A percentile compares a stretch with the other conserved stretches of the same genome.
Conservation (phyloP, 2,797 vertebrate species). For the Orientallactaga sibirica region DNA sequence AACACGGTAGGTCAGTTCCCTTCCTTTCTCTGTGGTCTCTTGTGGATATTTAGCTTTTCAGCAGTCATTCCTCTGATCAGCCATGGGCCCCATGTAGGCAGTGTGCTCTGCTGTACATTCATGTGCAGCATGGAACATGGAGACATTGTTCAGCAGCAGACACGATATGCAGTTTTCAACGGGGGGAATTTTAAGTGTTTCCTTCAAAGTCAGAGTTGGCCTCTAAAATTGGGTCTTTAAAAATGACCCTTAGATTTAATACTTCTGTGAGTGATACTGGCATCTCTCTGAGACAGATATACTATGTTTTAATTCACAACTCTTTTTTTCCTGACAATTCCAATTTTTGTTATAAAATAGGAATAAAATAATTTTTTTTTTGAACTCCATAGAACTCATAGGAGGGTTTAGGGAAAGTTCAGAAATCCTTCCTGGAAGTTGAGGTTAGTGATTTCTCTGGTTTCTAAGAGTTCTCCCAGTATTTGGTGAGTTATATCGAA, state of each 20-base stretch:
- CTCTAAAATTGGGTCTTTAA: slow-evolving; percentile 37
- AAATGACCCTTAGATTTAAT: neutral
- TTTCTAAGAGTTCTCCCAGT: neutral
- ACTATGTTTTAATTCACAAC: slow-evolving; percentile 17
- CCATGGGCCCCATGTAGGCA: neutral
- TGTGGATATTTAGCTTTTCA: neutral
- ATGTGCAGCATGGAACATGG: neutral
- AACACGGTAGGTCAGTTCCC: neutral
- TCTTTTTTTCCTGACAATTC: slow-evolving; percentile 23
- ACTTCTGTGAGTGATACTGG: neutral
- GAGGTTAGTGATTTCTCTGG: slow-evolving; percentile 3
- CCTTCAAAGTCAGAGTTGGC: slow-evolving; percentile 8
- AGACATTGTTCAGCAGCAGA: slow-evolving; percentile 10
- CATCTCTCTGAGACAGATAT: slow-evolving; percentile 1
- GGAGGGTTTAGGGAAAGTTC: slow-evolving; percentile 42
- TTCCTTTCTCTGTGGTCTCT: neutral
- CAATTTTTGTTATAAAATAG: slow-evolving; percentile 42
- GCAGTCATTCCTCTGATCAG: neutral
- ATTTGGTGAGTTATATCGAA: neutral
- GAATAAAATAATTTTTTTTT: slow-evolving; percentile 57
- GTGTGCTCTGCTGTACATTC: neutral
- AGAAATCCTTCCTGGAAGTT: neutral
- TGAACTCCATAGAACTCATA: slow-evolving; percentile 42
- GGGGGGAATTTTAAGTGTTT: neutral
- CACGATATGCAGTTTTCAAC: neutral